Base-by-base conservation (phyloP, 2,797 vertebrate genomes). In the Bovichtus diacanthus region DNA sequence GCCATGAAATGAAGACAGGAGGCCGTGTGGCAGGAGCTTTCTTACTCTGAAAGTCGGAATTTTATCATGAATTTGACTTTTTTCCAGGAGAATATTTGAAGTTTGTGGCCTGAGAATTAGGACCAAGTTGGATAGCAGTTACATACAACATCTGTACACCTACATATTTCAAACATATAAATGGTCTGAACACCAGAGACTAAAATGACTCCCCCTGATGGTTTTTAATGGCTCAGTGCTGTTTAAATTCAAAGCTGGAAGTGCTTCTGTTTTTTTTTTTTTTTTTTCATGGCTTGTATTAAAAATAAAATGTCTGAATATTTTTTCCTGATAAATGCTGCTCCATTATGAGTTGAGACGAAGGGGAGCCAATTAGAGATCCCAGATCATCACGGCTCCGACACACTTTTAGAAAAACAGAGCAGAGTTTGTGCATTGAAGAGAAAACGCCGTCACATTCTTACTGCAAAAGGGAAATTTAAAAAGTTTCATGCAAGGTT, bases 301-400 rank as follows among this genome's bases (percentile, higher is more conserved):
- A 50, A 69, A 82, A 56, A 83, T 15, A 39, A 55, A 73, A 47
- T 63, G 38, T 83, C 70, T 63, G 72, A 61, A 63, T 66, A 15
- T 25, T 49, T 70, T 46, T 54, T 60, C n/a, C 31, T 43, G 73
- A 81, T 86, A 81, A 86, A 83, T 69, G 78, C 66, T 34, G 73
- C 61, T n/a, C 50, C 68, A 64, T 87, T 80, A 81, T 54, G 58
- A 80, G 58, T 74, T 47, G 71, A 79, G 74, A 78, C 87, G 54
- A 74, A 81, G 11, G 68, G 83, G 83, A 89, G 68, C 82, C 89
- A 76, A 89, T 89, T 86, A 87, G 74, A 80, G 58, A 65, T 59
- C 54, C 51, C 58, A 51, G 27, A 80, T 73, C 49, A 55, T 82
- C 74, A 54, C 36, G 0, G 23, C 80, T 78, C 27, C 1, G 65